These are phyloP conservation scores for Gastracanthus pulcherrimus DNA, from an alignment of 2,888 invertebrate species.

Conservation along the genomic window DNA sequence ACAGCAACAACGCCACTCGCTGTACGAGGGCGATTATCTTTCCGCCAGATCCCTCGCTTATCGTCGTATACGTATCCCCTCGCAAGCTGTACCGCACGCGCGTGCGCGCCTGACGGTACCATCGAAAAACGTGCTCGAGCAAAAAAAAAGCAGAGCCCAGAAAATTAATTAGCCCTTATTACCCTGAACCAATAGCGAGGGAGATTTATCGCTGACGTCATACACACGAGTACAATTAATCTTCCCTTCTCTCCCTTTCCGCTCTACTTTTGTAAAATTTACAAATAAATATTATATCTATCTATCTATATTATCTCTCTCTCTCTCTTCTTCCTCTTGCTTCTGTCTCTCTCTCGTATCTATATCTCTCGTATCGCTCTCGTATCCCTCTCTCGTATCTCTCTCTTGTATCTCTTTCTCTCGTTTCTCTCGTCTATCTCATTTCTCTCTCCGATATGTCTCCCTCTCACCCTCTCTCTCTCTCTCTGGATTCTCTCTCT, in stretches of 20 bases:
- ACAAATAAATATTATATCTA: not conserved
- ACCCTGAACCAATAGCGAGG: slow-evolving; percentile 2
- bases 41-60: not conserved
- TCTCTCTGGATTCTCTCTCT: too few species aligned
- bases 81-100: not conserved
- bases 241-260: too few species aligned
- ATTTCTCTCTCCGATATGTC: too few species aligned
- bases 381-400: too few species aligned
- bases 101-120: not conserved
- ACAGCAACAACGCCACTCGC: not conserved
- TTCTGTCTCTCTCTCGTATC: too few species aligned
- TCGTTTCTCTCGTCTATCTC: too few species aligned
- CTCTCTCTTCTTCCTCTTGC: not conserved
- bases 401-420: too few species aligned
- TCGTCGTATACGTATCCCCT: not conserved
- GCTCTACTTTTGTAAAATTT: too few species aligned
- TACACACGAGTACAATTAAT: too few species aligned
- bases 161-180: slow-evolving; percentile 22
- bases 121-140: not conserved
- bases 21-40: not conserved
- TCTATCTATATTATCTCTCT: too few species aligned
- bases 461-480: too few species aligned
- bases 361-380: too few species aligned
- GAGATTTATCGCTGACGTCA: slow-evolving; percentile 44
- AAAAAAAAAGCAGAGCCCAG: not conserved